Evolutionary conservation across 2,888 invertebrate species (phyloP), one percentile per base, ranked within the genome.

Genomic region (Chymomyza amoena): DNA sequence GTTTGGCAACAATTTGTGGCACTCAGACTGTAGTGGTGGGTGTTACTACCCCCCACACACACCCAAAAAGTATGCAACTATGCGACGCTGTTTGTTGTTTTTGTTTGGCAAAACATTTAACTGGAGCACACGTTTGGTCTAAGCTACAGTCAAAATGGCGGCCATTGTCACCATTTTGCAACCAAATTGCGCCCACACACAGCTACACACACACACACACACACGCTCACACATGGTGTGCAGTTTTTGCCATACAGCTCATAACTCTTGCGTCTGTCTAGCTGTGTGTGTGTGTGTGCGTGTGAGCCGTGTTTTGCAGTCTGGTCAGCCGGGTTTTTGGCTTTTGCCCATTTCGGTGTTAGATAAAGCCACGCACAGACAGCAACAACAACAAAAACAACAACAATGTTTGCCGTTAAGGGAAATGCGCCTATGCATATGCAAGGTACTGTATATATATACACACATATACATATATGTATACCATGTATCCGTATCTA

Each of bases 111-210:
- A 63, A 70, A 71, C 67, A 60, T 75, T 72, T 69, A 79, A 75
- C 64, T 83, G 67, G 78, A 77, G 68, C 74, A 78, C 68, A 67
- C 57, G 25, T 25, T 18, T 25, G 57, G 28, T 63, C 50, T 57
- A 45, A 25, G 50, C 56, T 57, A 25, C 57, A 57, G 50, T 74
- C 75, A 76, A 80, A 87, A 81, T 85, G 89, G 84, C 88, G 88
- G 84, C 86, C 88, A 89, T 89, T 89, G 88, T 87, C 89, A 81
- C 83, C 80, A 74, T 77, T 77, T 74, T 76, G 67, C 39, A 59
- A 50, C 61, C 51, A 52, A 45, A 57, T 56, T 64, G 66, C 70
- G 70, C 36, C 63, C 68, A 66, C 66, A 66, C 66, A 63, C 68
- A 66, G 61, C 57, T 59, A 67, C 50, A 60, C 57, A 20, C 15